Conservation (phyloP, 1,140 invertebrate genomes). For the Zaprionus gabonicus region DNA sequence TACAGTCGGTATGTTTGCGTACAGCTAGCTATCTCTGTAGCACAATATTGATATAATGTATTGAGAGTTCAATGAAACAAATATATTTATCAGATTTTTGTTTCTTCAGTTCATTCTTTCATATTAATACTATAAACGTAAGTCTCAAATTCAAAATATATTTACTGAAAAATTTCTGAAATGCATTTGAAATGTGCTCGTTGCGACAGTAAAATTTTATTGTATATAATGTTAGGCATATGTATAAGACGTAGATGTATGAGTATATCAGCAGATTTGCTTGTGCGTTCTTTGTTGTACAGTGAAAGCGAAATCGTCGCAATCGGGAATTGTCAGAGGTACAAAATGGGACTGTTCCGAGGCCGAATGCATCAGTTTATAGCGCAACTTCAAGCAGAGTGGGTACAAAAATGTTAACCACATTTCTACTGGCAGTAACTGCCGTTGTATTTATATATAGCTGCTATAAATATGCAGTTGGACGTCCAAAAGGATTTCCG, state of each 20-base stretch:
- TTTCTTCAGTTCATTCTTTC: not conserved
- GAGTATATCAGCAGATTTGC: not conserved
- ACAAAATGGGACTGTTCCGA: constrained; percentile 39
- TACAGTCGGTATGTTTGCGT: not conserved
- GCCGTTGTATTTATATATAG: constrained; percentile 48
- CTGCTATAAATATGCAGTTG: constrained; percentile 64
- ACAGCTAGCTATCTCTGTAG: not conserved
- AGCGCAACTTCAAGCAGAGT: constrained; percentile 22
- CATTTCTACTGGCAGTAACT: constrained; percentile 50
- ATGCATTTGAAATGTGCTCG: not conserved
- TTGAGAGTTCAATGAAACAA: not conserved
- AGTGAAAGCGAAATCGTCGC: constrained; percentile 17
- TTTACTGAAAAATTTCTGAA: not conserved
- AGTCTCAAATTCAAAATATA: not conserved
- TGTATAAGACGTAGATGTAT: not conserved
- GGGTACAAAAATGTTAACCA: constrained; percentile 68
- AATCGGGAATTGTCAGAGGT: constrained; percentile 27
- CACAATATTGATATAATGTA: not conserved
- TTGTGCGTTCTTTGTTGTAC: constrained; percentile 1
- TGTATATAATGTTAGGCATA: not conserved
- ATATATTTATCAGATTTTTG: not conserved
- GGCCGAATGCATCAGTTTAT: constrained; percentile 41
- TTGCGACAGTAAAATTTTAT: not conserved
- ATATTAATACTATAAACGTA: not conserved
- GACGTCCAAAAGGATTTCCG: constrained; percentile 66